These are phyloP conservation scores for Diarsia dahlii DNA, from an alignment of 2,888 invertebrate species.

Conservation along the genomic window DNA sequence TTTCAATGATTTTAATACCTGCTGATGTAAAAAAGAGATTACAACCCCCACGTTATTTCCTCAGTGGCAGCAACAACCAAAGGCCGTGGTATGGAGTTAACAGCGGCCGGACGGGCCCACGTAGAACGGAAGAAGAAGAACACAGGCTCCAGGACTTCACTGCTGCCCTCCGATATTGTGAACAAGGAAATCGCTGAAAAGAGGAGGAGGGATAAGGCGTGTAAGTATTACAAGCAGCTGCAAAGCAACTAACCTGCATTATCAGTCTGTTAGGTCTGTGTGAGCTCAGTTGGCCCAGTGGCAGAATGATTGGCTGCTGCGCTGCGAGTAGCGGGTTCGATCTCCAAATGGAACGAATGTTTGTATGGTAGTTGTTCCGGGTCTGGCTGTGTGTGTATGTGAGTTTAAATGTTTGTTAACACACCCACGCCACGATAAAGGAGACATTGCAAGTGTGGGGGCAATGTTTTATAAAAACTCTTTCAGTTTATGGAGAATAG, in stretches of 20 bases:
- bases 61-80: constrained; percentile 64
- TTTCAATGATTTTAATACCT: not conserved
- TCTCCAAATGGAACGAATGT: no score
- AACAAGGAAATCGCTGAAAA: constrained; percentile 86
- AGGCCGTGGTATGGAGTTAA: constrained; percentile 81
- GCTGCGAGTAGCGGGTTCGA: no score
- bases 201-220: constrained; percentile 83
- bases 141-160: constrained; percentile 72
- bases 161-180: constrained; percentile 82
- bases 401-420: no score
- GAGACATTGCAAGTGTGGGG: no score
- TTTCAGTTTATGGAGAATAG: no score
- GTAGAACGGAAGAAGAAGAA: constrained; percentile 77
- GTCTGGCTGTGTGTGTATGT: no score
- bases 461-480: no score
- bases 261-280: no score
- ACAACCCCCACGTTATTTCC: not conserved
- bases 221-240: constrained; percentile 69
- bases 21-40: not conserved
- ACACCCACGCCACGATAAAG: no score
- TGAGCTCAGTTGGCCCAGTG: no score
- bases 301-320: no score
- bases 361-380: no score
- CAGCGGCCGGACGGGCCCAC: constrained; percentile 84
- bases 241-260: not conserved